Conservation (phyloP, 2,797 vertebrate genomes). For the Anisognathus igniventris region DNA sequence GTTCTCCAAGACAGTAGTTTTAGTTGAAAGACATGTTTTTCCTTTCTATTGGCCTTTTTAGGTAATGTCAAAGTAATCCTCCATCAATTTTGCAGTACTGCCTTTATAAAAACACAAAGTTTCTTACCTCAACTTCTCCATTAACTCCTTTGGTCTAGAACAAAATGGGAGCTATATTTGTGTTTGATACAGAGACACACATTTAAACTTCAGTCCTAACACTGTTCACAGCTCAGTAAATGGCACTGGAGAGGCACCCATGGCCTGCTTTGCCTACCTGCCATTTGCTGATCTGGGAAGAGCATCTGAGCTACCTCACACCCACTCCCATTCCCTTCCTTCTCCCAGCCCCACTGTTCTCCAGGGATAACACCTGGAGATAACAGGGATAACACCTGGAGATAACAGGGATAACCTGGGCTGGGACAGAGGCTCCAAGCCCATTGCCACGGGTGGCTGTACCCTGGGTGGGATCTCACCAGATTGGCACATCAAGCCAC, state of each 20-base stretch:
- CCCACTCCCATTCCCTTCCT: neutral
- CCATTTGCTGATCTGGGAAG: neutral
- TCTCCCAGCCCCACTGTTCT: neutral
- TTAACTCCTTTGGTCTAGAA: neutral
- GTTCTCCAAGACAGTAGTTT: neutral
- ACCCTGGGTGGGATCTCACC: neutral
- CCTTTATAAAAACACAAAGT: rapidly evolving
- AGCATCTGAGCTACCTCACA: neutral
- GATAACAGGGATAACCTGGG: neutral
- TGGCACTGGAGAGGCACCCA: neutral
- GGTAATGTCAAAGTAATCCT: neutral
- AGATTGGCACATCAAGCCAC: neutral
- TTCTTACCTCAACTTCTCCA: neutral
- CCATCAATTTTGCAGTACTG: neutral
- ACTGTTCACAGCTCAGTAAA: neutral
- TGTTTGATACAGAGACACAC: neutral
- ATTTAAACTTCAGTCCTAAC: neutral
- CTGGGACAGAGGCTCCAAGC: neutral
- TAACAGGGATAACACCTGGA: no score
- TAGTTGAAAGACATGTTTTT: neutral
- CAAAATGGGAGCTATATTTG: neutral
- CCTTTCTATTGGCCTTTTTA: neutral
- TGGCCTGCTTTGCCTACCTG: neutral
- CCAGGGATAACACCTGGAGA: neutral
- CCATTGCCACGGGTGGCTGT: neutral